Evolutionary conservation across 2,797 vertebrate genomes (phyloP), one percentile per base, ranked within the genome.

Genomic region (Tragopan temminckii): DNA sequence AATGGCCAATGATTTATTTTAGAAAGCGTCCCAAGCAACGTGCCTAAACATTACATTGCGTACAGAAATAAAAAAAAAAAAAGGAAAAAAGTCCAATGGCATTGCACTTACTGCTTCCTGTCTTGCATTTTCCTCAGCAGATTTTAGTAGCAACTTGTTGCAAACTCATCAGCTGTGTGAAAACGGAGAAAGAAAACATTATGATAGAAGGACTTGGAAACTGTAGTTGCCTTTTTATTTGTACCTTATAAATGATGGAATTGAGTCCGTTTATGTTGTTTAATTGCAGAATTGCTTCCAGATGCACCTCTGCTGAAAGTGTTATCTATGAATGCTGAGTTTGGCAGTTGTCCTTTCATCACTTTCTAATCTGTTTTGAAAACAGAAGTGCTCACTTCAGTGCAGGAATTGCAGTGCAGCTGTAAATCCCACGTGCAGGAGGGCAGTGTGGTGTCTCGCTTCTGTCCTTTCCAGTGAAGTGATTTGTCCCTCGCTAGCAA

Each of bases 21-120:
- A 98, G 97, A 97, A 97, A 97, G 98, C 91, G 46, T 97, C 98
- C 97, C 97, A 94, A 98, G 96, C 97, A 98, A 97, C 94, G 97
- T 98, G 98, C 98, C 98, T 98, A 97, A 97, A 97, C 97, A 96
- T 97, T 91, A 97, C 98, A 97, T 97, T 97, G 96, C 97, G 71
- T 97, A 96, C 95, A 97, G 97, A 98, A 98, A 98, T 97, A 98
- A 98, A 98, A 98, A 98, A 93, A 93, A 94, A 57, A 84, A 76
- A 5, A 29, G 71, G 88, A 46, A 92, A 55, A 81, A 87, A 68
- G 84, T 94, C 85, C 80, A n/a, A 93, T 64, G 96, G 96, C 95
- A 94, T 94, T 93, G 93, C 94, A 90, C 80, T 96, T 95, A 68
- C 7, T 94, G 67, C 77, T 97, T 81, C 72, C 84, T 95, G 89